Evolutionary conservation across 2,113 vertebrate species (phyloP), one percentile per base, ranked within the genome.

Genomic region (Aptenodytes patagonicus): DNA sequence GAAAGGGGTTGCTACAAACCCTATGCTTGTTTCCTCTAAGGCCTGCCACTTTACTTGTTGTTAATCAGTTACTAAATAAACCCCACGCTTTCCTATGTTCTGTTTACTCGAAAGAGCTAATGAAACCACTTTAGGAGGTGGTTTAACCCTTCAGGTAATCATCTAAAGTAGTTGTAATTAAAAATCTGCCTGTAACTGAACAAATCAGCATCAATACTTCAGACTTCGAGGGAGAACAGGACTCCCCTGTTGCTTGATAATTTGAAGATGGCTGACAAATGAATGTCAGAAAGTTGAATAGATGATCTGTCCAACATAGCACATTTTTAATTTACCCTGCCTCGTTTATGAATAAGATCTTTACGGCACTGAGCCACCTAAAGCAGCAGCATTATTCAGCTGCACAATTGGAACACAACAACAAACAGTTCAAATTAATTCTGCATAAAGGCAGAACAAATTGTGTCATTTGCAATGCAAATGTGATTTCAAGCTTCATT

Each of bases 381-480:
- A 75, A 86, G 87, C 84, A 71, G 68, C 80, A 65, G 94, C 76
- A 69, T 86, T 90, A 95, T 96, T 96, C 92, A 93, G 93, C 76
- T 19, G 69, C 70, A 94, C 95, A 95, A 91, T 62, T 62, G 82
- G 95, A 96, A 97, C 95, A 97, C 93, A 73, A 96, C 96, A 83
- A 92, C 92, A 69, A 93, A 78, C 95, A 68, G 61, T 26, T 85
- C 89, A 25, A 91, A 97, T 96, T 93, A 96, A 98, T 94, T 97
- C 93, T 60, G 20, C 28, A 61, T n/a, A 96, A 92, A 97, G 66
- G 85, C 95, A 79, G 95, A 97, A 97, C 96, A 96, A 97, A 97
- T 95, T 68, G 62, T 65, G 17, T 65, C 79, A 83, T 97, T 96
- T 98, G 96, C 96, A 97, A 97, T 96, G 95, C 93, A 98, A 94